Evolutionary conservation across 2,888 invertebrate genomes (phyloP).

Genomic region (Spialia ferax): DNA sequence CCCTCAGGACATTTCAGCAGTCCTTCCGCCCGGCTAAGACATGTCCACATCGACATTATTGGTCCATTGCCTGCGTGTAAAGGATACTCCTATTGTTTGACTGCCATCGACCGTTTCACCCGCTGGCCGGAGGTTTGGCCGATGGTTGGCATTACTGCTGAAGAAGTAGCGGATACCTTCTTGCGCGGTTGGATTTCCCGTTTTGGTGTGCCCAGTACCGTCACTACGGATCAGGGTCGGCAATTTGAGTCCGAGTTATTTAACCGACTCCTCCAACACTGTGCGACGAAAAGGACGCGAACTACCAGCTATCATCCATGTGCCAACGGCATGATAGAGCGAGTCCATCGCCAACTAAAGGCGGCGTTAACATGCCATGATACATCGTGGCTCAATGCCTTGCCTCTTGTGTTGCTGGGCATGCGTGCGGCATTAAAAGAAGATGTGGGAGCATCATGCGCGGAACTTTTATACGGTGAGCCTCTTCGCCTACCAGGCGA

Average conservation of each 20-base stretch:
- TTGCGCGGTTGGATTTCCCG: neutral
- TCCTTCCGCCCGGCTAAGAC: too few relatives aligned
- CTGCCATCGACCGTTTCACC: neutral
- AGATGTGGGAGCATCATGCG: neutral
- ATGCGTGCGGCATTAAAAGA: neutral
- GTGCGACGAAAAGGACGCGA: neutral
- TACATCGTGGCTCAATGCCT: neutral
- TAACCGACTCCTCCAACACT: neutral
- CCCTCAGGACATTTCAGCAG: neutral
- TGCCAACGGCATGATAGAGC: neutral
- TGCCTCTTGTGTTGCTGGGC: constrained; percentile 1
- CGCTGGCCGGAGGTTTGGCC: neutral
- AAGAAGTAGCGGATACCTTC: neutral
- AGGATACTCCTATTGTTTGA: neutral
- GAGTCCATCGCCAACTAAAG: constrained; percentile 7
- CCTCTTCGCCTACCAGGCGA: constrained; percentile 4
- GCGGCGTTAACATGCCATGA: constrained; percentile 1
- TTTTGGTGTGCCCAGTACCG: neutral
- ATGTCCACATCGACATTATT: neutral
- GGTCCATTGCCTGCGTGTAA: neutral
- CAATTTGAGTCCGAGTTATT: neutral
- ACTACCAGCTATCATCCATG: neutral
- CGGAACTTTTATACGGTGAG: neutral
- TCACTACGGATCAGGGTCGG: too few relatives aligned
- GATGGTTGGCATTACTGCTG: neutral